Evolutionary conservation across 2,113 vertebrate species (phyloP).

Genomic region (Oreochromis spilurus): DNA sequence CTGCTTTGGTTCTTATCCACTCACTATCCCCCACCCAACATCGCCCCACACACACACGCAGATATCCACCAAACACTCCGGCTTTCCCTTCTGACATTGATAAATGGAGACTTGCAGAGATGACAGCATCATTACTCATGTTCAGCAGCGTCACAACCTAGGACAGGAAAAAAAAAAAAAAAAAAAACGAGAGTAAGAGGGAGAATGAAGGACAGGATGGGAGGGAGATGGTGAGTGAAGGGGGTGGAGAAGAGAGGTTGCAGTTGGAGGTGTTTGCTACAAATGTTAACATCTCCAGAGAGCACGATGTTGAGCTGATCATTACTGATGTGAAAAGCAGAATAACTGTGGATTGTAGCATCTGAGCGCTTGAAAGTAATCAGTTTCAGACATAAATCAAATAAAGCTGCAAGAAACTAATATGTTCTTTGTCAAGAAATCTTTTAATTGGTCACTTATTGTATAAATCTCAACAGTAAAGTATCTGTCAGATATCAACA

Average conservation of each 20-base stretch:
- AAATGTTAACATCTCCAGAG: slow-evolving; percentile 15
- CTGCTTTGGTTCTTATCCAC: slow-evolving; percentile 45
- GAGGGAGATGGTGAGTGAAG: slow-evolving; percentile 18
- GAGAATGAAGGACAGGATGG: slow-evolving; percentile 57
- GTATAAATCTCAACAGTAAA: not conserved
- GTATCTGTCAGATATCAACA: not conserved
- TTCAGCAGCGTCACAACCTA: slow-evolving; percentile 61
- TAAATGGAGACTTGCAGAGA: slow-evolving; percentile 66
- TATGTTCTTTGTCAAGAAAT: not conserved
- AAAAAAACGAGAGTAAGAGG: slow-evolving; percentile 13
- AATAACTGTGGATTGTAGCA: slow-evolving; percentile 8
- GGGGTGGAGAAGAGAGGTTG: not conserved
- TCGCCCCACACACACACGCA: not conserved
- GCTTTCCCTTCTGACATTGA: slow-evolving; percentile 58
- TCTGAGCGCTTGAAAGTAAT: not conserved
- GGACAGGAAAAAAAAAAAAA: slow-evolving; percentile 39
- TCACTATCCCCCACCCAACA: not conserved
- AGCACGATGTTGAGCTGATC: not conserved
- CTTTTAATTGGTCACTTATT: not conserved
- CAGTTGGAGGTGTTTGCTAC: slow-evolving; percentile 19
- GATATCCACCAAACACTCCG: slow-evolving; percentile 9
- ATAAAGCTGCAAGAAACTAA: not conserved
- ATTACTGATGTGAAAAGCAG: slow-evolving; percentile 26
- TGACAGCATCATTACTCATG: slow-evolving; percentile 76
- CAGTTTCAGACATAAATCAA: not conserved